Percentiles rank a stretch among this genome's conserved stretches.
phyloP scores from a whole-genome alignment of 35 echinoderm and acorn worm genomes.

The Apostichopus japonicus region DNA sequence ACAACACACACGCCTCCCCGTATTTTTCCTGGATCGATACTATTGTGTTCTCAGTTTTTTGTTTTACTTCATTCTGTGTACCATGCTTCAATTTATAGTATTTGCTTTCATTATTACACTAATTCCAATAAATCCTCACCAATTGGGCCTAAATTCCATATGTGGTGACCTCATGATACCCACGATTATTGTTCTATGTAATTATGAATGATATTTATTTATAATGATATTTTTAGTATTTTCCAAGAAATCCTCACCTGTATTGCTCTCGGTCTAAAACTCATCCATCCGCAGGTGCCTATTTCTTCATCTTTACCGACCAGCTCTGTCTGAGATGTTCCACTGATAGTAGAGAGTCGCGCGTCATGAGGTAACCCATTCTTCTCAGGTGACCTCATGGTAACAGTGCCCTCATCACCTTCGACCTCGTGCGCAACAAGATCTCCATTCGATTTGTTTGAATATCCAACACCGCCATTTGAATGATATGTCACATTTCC shows the following conservation, averaged over 20 bases:
- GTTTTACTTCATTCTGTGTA: no score
- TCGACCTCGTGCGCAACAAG: not conserved
- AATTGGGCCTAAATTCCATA: no score
- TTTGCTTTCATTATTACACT: no score
- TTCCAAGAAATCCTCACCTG: constrained; percentile 45
- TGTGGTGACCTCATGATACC: no score
- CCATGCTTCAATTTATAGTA: no score
- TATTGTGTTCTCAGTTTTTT: no score
- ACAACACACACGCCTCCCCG: no score
- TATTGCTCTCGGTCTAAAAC: constrained; percentile 31
- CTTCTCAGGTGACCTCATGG: not conserved
- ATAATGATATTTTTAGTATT: no score
- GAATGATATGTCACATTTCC: not conserved
- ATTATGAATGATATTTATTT: no score
- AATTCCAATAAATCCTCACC: no score
- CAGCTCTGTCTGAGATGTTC: not conserved
- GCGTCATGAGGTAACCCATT: not conserved
- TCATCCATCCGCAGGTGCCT: constrained; percentile 57
- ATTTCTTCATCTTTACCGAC: constrained; percentile 37
- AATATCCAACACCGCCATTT: not conserved
- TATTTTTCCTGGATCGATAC: no score
- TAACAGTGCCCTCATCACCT: not conserved
- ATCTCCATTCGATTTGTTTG: not conserved
- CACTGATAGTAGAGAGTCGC: not conserved
- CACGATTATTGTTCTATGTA: no score